Evolutionary conservation across 1,140 invertebrate genomes (phyloP).

Genomic region (Colletes gigas): DNA sequence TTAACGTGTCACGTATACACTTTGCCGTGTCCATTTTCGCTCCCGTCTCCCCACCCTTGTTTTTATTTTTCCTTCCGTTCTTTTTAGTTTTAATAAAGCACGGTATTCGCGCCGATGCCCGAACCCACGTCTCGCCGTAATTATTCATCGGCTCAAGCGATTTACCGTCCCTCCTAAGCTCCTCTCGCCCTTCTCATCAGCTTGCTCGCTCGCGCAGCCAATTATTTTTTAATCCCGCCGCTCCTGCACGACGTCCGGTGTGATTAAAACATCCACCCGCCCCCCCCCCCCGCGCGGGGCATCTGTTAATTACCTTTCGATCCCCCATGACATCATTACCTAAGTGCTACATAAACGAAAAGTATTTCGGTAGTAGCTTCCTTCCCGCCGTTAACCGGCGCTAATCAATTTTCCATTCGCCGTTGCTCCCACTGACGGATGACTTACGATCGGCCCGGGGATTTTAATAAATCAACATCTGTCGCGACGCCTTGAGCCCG

Average conservation of each 20-base stretch:
- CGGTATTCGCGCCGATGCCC: background rate
- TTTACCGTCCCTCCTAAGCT: background rate
- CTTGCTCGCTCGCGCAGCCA: background rate
- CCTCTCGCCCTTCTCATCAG: background rate
- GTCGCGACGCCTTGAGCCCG: constrained; percentile 29
- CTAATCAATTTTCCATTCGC: constrained; percentile 67
- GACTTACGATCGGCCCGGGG: constrained; percentile 52
- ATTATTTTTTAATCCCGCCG: constrained; percentile 27
- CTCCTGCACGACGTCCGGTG: background rate
- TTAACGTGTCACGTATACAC: constrained; percentile 38
- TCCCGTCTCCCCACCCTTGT: background rate
- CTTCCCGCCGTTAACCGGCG: background rate
- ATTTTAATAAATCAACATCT: constrained; percentile 67
- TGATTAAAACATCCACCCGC: constrained; percentile 8
- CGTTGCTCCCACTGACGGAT: constrained; percentile 48
- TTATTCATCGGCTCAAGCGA: constrained; percentile 19
- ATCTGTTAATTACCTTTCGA: constrained; percentile 54
- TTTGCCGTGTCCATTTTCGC: background rate
- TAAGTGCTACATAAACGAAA: constrained; percentile 50
- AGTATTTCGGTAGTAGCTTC: constrained; percentile 24
- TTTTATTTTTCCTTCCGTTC: no score
- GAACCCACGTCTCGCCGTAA: background rate
- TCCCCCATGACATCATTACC: constrained; percentile 54
- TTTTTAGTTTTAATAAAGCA: background rate
- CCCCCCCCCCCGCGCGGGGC: background rate